Evolutionary conservation across 1,140 invertebrate species (phyloP).

Genomic region (Agrilus planipennis): DNA sequence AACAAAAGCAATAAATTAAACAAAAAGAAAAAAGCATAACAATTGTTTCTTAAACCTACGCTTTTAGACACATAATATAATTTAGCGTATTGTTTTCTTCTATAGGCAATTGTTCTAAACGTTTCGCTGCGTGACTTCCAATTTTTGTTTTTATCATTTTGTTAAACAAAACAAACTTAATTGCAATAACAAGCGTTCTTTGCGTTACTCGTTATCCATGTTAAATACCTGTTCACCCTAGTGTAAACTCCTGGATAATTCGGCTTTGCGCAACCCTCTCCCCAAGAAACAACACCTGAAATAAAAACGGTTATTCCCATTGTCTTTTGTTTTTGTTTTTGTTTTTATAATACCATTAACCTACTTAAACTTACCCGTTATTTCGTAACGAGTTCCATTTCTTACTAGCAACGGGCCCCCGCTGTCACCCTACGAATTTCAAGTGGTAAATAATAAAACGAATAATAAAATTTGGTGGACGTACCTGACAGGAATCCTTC

Average conservation of each 20-base stretch:
- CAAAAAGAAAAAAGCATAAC: no score
- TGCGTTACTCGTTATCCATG: slow-evolving; percentile 59
- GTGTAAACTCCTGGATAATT: slow-evolving; percentile 79
- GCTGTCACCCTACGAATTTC: slow-evolving; percentile 44
- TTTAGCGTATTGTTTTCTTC: no score
- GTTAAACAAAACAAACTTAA: slow-evolving; percentile 2
- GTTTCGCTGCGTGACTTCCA: no score
- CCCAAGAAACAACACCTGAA: slow-evolving; percentile 63
- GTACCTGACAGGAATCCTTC: slow-evolving; percentile 63
- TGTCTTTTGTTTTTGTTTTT: background rate
- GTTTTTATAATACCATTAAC: slow-evolving; percentile 38
- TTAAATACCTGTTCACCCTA: slow-evolving; percentile 60
- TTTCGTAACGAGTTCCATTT: slow-evolving; percentile 31
- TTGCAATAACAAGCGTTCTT: slow-evolving; percentile 53
- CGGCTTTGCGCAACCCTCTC: slow-evolving; percentile 65
- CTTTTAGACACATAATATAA: no score
- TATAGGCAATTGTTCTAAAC: no score
- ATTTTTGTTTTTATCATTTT: no score
- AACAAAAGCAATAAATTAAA: no score
- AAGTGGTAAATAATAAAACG: background rate
- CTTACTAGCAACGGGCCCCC: slow-evolving; percentile 49
- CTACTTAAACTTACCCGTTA: slow-evolving; percentile 37
- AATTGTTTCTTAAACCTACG: no score
- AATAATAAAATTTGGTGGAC: background rate
- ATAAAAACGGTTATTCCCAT: slow-evolving; percentile 6